phyloP scores from a whole-genome alignment of 1,140 invertebrate genomes.

The Bombus huntii region DNA sequence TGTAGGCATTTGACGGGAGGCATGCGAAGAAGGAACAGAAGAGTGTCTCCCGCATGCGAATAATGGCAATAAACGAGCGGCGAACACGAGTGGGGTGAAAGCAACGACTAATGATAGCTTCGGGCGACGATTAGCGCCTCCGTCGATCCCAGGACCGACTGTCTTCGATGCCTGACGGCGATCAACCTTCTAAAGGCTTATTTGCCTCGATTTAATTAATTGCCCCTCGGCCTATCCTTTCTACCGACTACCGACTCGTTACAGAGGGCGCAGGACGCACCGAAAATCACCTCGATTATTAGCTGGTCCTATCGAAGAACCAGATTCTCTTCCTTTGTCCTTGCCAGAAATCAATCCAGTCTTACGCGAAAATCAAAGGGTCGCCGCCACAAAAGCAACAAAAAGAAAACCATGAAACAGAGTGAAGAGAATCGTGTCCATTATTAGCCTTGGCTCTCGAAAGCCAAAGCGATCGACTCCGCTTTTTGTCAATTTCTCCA shows the following conservation, averaged over 20 bases:
- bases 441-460: no score
- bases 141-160: conserved; percentile 52
- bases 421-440: no score
- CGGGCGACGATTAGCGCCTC: conserved; percentile 63
- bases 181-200: conserved; percentile 67
- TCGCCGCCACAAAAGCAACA: no score
- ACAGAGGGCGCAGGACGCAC: conserved; percentile 2
- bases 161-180: conserved; percentile 61
- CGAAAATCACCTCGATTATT: conserved; percentile 42
- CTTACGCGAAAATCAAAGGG: not conserved
- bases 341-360: not conserved
- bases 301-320: not conserved
- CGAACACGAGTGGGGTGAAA: conserved; percentile 53
- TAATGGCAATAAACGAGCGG: conserved; percentile 47
- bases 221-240: conserved; percentile 61
- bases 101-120: conserved; percentile 62
- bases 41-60: conserved; percentile 30
- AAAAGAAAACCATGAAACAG: not conserved
- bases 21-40: conserved; percentile 6
- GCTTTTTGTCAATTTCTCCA: no score
- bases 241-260: conserved; percentile 5
- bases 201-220: conserved; percentile 68
- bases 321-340: not conserved
- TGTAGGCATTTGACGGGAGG: not conserved
- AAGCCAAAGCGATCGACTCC: no score